These are phyloP conservation scores for Sterna hirundo DNA, from an alignment of 2,113 vertebrate species.

Conservation along the genomic window DNA sequence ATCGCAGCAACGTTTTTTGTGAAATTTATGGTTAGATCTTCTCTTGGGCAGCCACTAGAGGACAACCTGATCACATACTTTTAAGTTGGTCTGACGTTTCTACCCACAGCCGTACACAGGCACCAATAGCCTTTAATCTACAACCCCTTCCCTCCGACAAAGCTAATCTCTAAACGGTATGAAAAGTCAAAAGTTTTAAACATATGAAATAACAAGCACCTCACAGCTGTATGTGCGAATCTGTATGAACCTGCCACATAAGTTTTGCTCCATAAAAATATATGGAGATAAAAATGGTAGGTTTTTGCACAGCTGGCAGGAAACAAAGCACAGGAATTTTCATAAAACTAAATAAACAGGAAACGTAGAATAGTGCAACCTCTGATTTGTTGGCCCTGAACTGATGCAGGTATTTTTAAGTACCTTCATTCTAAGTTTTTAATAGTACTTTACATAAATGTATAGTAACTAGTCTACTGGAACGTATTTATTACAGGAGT, in stretches of 20 bases:
- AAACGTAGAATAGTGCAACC: background rate
- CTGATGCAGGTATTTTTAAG: background rate
- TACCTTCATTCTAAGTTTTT: background rate
- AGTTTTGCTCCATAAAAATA: background rate
- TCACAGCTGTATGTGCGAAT: background rate
- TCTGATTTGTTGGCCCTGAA: background rate
- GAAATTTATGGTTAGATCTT: conserved; percentile 42
- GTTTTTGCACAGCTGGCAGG: background rate
- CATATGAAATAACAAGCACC: background rate
- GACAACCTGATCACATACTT: conserved; percentile 63
- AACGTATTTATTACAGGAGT: background rate
- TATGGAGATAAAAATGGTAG: background rate
- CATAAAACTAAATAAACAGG: background rate
- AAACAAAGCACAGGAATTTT: background rate
- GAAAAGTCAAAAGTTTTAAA: background rate
- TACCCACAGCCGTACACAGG: background rate
- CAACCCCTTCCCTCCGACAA: background rate
- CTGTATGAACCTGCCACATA: background rate
- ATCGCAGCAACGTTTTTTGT: background rate
- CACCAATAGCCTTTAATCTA: background rate
- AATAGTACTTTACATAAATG: background rate
- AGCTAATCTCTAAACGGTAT: background rate
- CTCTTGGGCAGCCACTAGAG: conserved; percentile 66
- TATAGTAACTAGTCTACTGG: background rate
- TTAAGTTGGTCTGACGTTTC: conserved; percentile 5